These are phyloP conservation scores for Brachionus manjavacas DNA, from an alignment of 1,140 invertebrate genomes.

Conservation along the genomic window DNA sequence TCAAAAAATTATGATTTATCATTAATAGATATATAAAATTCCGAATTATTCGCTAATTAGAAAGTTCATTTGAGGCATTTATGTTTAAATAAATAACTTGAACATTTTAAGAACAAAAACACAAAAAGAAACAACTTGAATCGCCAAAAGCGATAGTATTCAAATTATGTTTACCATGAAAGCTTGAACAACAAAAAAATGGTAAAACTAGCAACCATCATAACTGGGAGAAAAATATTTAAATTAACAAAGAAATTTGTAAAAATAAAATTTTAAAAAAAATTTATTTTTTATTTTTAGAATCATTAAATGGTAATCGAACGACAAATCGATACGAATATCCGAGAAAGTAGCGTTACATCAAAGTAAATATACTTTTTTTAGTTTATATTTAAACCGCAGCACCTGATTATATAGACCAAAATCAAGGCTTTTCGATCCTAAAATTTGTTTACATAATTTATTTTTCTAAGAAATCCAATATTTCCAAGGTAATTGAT, in stretches of 20 bases:
- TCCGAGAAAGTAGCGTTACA: neutral
- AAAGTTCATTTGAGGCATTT: neutral
- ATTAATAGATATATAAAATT: neutral
- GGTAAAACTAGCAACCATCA: constrained; percentile 1
- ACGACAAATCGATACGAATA: neutral
- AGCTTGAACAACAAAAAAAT: neutral
- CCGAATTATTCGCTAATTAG: neutral
- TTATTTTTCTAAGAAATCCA: neutral
- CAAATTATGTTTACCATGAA: neutral
- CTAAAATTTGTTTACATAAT: neutral
- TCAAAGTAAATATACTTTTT: neutral
- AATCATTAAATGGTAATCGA: neutral
- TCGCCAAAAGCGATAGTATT: neutral
- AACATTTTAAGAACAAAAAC: neutral
- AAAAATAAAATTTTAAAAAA: neutral
- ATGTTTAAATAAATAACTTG: neutral
- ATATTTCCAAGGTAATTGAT: neutral
- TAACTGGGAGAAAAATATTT: neutral
- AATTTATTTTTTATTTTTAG: neutral
- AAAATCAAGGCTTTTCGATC: neutral
- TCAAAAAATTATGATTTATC: neutral
- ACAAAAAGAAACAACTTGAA: neutral
- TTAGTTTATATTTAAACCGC: neutral
- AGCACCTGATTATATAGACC: neutral
- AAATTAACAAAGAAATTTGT: neutral